Conservation (phyloP, 2,113 vertebrate species). For the Passer domesticus region DNA sequence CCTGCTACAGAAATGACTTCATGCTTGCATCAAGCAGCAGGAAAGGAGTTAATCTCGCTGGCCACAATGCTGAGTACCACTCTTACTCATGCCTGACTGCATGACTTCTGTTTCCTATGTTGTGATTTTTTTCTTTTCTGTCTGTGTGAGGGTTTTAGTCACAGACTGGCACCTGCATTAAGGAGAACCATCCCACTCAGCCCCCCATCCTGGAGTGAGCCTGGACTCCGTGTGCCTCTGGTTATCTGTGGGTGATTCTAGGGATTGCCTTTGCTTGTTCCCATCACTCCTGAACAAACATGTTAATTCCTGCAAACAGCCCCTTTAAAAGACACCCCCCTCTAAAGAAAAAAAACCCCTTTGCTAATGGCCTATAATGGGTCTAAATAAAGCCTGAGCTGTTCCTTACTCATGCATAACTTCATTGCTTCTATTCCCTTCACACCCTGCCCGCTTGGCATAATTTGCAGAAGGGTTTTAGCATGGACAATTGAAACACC, state of each 20-base stretch:
- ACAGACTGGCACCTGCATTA: not conserved
- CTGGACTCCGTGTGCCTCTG: not conserved
- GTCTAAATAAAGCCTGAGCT: constrained; percentile 37
- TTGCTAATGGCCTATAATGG: constrained; percentile 6
- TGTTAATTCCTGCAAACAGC: not conserved
- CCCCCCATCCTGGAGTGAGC: not conserved
- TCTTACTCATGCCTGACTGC: not conserved
- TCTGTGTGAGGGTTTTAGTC: not conserved
- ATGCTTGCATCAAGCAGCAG: not conserved
- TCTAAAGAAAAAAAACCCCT: not conserved
- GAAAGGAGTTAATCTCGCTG: not conserved
- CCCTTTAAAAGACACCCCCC: not conserved
- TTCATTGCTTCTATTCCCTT: constrained; percentile 32
- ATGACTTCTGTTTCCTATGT: not conserved
- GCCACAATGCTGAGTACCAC: not conserved
- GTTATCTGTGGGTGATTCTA: not conserved
- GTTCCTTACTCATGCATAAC: constrained; percentile 48
- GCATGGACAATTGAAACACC: constrained; percentile 9
- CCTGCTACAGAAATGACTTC: not conserved
- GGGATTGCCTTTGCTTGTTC: not conserved
- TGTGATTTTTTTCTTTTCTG: constrained; percentile 4
- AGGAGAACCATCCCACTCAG: not conserved
- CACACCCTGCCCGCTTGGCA: constrained; percentile 22
- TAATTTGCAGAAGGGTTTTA: constrained; percentile 28
- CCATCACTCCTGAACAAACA: not conserved